A percentile compares a stretch with the other conserved stretches of the same genome.
Conservation (phyloP, 2,888 invertebrate species). For the Crematogaster levior region DNA sequence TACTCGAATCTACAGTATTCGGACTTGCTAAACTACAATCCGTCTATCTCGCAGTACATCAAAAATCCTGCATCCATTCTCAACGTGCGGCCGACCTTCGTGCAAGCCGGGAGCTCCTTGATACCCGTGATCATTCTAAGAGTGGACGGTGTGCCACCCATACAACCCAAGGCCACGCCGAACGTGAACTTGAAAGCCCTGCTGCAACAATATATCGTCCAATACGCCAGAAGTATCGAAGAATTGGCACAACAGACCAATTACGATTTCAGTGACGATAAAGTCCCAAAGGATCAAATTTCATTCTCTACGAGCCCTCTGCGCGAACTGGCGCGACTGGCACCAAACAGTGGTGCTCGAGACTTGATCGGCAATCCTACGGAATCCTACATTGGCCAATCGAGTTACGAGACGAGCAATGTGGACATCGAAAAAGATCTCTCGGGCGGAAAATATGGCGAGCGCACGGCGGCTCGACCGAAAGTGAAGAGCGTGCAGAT, state of each 20-base stretch:
- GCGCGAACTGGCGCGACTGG: constrained; percentile 79
- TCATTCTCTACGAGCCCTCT: constrained; percentile 70
- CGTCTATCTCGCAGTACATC: constrained; percentile 83
- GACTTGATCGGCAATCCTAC: constrained; percentile 49
- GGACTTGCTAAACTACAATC: constrained; percentile 82
- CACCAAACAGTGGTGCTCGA: constrained; percentile 67
- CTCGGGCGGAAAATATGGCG: constrained; percentile 55
- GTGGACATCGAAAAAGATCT: constrained; percentile 34
- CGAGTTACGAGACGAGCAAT: constrained; percentile 67
- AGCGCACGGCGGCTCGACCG: constrained; percentile 67
- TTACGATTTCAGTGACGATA: constrained; percentile 71
- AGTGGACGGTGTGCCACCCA: constrained; percentile 82
- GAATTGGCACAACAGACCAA: constrained; percentile 73
- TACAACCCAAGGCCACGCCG: constrained; percentile 74
- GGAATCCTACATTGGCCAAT: constrained; percentile 53
- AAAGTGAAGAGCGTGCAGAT: constrained; percentile 83
- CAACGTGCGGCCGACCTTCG: constrained; percentile 83
- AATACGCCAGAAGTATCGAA: constrained; percentile 80
- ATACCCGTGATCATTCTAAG: constrained; percentile 83
- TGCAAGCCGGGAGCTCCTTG: constrained; percentile 83
- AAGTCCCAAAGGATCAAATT: constrained; percentile 24
- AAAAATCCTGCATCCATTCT: constrained; percentile 83
- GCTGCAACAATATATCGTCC: constrained; percentile 81
- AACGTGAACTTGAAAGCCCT: constrained; percentile 83
- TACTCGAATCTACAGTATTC: constrained; percentile 77